Percentiles rank a stretch among this genome's conserved stretches.
These are phyloP conservation scores for Noctua pronuba DNA, from an alignment of 2,888 invertebrate genomes.

Conservation along the genomic window DNA sequence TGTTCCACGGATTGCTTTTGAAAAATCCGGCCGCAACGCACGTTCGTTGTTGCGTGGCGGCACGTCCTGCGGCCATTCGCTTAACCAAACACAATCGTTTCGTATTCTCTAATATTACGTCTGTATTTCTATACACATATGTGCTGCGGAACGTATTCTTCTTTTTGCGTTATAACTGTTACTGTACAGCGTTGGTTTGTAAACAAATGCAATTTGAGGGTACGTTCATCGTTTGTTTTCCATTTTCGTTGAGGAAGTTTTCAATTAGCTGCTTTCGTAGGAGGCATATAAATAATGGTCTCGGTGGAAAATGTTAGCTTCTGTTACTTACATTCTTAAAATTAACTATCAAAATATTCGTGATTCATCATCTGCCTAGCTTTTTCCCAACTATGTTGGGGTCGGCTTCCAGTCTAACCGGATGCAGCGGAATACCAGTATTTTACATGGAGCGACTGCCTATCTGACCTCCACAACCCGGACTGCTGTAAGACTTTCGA, in stretches of 20 bases:
- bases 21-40: conserved; percentile 61
- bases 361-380: too few species aligned
- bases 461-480: too few species aligned
- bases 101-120: conserved; percentile 52
- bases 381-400: too few species aligned
- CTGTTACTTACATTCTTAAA: not conserved
- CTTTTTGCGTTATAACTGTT: conserved; percentile 29
- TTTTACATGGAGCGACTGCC: too few species aligned
- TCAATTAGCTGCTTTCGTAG: not conserved
- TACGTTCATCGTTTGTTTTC: conserved; percentile 10
- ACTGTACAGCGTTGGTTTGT: conserved; percentile 10
- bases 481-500: too few species aligned
- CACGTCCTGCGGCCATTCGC: conserved; percentile 62
- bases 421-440: too few species aligned
- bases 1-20: conserved; percentile 60
- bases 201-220: conserved; percentile 20
- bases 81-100: conserved; percentile 62
- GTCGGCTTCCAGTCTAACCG: too few species aligned
- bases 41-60: conserved; percentile 60
- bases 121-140: conserved; percentile 22
- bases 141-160: conserved; percentile 4
- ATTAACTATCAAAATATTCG: not conserved
- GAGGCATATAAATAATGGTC: not conserved
- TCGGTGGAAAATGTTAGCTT: not conserved
- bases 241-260: not conserved